Conservation (phyloP, 1,140 invertebrate species). For the Aporrectodea caliginosa region DNA sequence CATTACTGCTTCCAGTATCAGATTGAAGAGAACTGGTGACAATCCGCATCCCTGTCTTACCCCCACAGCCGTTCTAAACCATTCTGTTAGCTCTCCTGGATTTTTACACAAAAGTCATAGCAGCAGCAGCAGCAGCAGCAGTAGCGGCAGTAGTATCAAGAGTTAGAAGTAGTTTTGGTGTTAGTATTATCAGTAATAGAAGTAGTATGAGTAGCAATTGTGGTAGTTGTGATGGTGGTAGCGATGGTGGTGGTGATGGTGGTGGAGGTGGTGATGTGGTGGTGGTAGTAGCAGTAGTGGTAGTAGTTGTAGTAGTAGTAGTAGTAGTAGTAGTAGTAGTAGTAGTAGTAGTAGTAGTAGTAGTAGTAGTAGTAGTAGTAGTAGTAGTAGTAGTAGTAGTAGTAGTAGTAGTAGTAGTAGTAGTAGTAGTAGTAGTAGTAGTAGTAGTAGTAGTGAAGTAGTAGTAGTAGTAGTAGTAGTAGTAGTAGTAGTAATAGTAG, state of each 20-base stretch:
- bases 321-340: neutral
- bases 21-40: too few species aligned
- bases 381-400: neutral
- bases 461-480: slow-evolving; percentile 2
- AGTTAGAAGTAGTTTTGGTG: slow-evolving; percentile 4
- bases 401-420: neutral
- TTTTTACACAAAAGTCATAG: too few species aligned
- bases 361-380: slow-evolving; percentile 8
- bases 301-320: neutral
- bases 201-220: neutral
- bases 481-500: slow-evolving; percentile 1
- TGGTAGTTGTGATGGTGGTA: slow-evolving; percentile 13
- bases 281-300: neutral
- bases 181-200: neutral
- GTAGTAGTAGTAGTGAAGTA: neutral
- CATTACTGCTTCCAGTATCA: too few species aligned
- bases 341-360: neutral
- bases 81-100: too few species aligned
- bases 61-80: too few species aligned
- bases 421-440: neutral
- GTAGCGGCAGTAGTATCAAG: too few species aligned
- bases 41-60: too few species aligned
- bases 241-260: neutral
- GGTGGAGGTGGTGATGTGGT: neutral
- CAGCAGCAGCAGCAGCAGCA: too few species aligned